Percentiles rank a stretch among this genome's conserved stretches.
Evolutionary conservation across 1,140 invertebrate species (phyloP).

Genomic region (Brachionus plicatilis): DNA sequence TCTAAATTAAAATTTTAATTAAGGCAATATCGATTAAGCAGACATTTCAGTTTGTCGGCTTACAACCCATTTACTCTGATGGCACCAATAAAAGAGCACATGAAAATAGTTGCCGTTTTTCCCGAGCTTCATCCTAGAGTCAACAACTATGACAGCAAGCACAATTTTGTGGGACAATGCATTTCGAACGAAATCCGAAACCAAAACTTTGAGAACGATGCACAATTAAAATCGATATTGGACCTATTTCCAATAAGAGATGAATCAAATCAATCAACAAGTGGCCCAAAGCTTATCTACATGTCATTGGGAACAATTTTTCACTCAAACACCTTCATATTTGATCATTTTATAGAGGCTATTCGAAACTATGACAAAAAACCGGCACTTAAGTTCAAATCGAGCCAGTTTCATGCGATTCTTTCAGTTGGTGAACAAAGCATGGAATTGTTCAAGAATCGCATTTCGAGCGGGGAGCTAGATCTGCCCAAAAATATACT

Average conservation of each 20-base stretch:
- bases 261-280: not conserved
- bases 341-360: not conserved
- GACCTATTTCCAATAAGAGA: not conserved
- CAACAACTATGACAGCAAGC: not conserved
- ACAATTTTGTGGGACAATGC: not conserved
- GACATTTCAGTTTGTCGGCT: not conserved
- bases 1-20: not conserved
- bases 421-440: not conserved
- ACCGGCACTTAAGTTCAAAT: not conserved
- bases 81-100: not conserved
- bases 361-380: not conserved
- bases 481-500: not conserved
- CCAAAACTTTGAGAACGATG: not conserved
- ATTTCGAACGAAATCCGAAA: not conserved
- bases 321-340: not conserved
- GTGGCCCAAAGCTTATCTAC: not conserved
- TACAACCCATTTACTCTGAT: not conserved
- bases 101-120: conserved; percentile 7
- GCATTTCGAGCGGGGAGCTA: not conserved
- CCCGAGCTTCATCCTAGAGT: not conserved
- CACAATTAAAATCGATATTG: not conserved
- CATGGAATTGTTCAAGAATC: not conserved
- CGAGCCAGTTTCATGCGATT: not conserved
- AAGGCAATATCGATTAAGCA: not conserved
- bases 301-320: conserved; percentile 1